Conservation (phyloP, 53 echinoderm and acorn worm genomes). For the Temnopleurus reevesii region DNA sequence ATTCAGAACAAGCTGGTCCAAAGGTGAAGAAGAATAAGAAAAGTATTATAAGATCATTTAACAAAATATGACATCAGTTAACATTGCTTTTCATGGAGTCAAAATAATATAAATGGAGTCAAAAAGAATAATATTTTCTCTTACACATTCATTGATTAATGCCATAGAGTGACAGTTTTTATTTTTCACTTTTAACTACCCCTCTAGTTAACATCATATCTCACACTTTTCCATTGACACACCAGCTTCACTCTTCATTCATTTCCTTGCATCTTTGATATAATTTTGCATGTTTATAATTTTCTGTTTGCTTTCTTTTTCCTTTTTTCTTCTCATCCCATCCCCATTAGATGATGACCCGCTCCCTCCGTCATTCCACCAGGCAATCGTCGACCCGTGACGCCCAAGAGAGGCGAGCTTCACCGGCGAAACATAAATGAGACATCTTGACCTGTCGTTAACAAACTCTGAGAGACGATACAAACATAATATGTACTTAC, state of each 20-base stretch:
- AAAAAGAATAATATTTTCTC: too few species aligned
- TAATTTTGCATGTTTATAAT: slow-evolving; percentile 51
- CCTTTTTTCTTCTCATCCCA: slow-evolving; percentile 9
- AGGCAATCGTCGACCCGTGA: slow-evolving; percentile 19
- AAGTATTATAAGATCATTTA: too few species aligned
- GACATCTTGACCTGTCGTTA: background rate
- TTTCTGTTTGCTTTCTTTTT: slow-evolving; percentile 34
- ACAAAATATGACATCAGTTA: too few species aligned
- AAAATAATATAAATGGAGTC: too few species aligned
- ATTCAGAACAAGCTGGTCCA: too few species aligned
- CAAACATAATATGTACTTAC: background rate
- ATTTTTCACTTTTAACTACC: too few species aligned
- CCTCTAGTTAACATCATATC: background rate
- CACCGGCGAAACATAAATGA: slow-evolving; percentile 12
- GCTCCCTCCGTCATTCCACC: slow-evolving; percentile 48
- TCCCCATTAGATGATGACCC: slow-evolving; percentile 28
- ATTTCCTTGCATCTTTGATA: background rate
- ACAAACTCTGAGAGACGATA: background rate
- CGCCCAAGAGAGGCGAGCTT: background rate
- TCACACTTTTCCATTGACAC: background rate
- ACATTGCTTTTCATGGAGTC: too few species aligned
- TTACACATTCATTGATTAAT: too few species aligned
- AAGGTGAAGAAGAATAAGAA: too few species aligned
- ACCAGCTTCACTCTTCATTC: background rate
- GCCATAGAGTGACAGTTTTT: too few species aligned